phyloP scores from a whole-genome alignment of 2,113 vertebrate genomes.

The Ictalurus punctatus region DNA sequence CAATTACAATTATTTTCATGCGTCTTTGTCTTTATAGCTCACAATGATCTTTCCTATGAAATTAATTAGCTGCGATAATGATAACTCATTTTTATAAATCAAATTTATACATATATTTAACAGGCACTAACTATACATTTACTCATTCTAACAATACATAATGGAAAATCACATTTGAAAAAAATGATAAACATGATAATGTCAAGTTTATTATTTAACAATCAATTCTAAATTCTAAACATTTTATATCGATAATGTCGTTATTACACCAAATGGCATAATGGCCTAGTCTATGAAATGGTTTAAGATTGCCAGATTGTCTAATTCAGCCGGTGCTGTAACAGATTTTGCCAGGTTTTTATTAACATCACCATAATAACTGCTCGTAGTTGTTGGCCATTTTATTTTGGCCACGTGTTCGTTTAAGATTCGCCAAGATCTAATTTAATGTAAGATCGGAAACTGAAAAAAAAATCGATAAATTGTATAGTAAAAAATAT shows the following conservation, averaged over 20 bases:
- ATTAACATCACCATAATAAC: background rate
- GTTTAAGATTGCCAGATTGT: background rate
- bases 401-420: conserved; percentile 6
- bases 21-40: background rate
- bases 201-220: background rate
- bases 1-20: background rate
- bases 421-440: background rate
- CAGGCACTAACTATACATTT: background rate
- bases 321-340: background rate
- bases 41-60: background rate
- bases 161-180: background rate
- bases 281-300: background rate
- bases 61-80: background rate
- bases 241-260: background rate
- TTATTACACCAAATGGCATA: background rate
- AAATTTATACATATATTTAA: background rate
- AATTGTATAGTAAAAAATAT: background rate
- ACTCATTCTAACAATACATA: background rate
- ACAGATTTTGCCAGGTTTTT: background rate
- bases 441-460: background rate
- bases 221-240: background rate
- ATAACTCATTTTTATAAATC: background rate
- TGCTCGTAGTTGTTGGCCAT: background rate
- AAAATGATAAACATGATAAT: background rate
- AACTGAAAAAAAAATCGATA: background rate